Evolutionary conservation across 2,113 vertebrate genomes (phyloP).

Genomic region (Chloroceryle aenea): DNA sequence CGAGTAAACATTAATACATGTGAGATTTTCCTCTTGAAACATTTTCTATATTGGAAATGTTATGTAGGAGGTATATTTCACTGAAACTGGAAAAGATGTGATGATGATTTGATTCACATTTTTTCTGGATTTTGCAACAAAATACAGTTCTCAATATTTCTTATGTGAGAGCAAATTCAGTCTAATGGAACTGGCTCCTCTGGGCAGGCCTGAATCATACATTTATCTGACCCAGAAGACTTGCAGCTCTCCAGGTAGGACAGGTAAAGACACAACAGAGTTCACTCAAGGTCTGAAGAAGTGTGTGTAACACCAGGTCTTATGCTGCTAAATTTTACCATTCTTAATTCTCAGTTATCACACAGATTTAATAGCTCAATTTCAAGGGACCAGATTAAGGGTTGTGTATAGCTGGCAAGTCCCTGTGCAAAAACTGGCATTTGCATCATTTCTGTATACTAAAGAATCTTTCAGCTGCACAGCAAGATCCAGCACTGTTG

Average conservation of each 20-base stretch:
- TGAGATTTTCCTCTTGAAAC: slow-evolving; percentile 68
- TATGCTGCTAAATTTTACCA: background rate
- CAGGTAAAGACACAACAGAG: background rate
- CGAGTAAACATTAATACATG: slow-evolving; percentile 68
- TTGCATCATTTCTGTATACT: background rate
- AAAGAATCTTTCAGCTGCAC: background rate
- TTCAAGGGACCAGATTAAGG: background rate
- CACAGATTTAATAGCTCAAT: background rate
- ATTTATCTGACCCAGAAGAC: background rate
- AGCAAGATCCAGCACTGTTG: background rate
- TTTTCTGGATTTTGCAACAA: slow-evolving; percentile 36
- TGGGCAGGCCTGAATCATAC: background rate
- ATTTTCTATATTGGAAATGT: slow-evolving; percentile 66
- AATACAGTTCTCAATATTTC: background rate
- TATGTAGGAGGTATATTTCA: slow-evolving; percentile 66
- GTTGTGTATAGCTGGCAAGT: background rate
- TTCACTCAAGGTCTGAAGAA: background rate
- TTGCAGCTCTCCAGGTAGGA: background rate
- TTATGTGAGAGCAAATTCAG: background rate
- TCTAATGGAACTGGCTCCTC: background rate
- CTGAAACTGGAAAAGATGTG: slow-evolving; percentile 54
- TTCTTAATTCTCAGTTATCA: background rate
- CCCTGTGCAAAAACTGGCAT: background rate
- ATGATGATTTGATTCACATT: slow-evolving; percentile 27
- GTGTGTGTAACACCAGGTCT: background rate